Evolutionary conservation across 2,888 invertebrate genomes (phyloP).

Genomic region (Drosophila kanekoi): DNA sequence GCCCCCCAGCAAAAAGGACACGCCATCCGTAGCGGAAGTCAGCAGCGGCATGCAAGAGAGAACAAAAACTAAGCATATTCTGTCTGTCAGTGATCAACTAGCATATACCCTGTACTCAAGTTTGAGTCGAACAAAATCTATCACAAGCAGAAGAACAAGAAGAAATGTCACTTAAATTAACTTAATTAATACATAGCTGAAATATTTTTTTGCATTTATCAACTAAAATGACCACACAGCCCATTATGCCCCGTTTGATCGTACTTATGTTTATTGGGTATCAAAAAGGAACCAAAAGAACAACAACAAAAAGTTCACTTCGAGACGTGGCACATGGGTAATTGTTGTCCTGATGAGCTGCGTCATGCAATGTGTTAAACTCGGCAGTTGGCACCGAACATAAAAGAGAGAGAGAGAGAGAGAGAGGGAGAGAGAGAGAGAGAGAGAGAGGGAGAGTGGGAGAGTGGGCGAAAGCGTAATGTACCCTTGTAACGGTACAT

Average conservation of each 20-base stretch:
- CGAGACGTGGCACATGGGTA: conserved; percentile 48
- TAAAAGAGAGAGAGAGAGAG: not conserved
- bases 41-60: conserved; percentile 44
- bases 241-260: not conserved
- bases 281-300: conserved; percentile 1
- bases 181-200: too few species aligned
- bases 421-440: not conserved
- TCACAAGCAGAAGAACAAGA: too few species aligned
- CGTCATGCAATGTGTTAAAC: conserved; percentile 76
- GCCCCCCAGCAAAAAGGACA: conserved; percentile 39
- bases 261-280: not conserved
- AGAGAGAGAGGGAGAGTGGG: not conserved
- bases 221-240: too few species aligned
- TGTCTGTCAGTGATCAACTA: not conserved
- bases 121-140: not conserved
- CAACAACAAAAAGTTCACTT: conserved; percentile 25
- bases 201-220: too few species aligned
- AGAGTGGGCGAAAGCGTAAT: conserved; percentile 24
- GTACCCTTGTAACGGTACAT: conserved; percentile 76
- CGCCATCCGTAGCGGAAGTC: conserved; percentile 57
- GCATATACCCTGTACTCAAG: conserved; percentile 5
- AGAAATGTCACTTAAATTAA: too few species aligned
- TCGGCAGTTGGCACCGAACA: conserved; percentile 22
- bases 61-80: not conserved
- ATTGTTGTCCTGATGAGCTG: conserved; percentile 75